Conservation (phyloP, 2,888 invertebrate species). For the Coenonympha glycerion region DNA sequence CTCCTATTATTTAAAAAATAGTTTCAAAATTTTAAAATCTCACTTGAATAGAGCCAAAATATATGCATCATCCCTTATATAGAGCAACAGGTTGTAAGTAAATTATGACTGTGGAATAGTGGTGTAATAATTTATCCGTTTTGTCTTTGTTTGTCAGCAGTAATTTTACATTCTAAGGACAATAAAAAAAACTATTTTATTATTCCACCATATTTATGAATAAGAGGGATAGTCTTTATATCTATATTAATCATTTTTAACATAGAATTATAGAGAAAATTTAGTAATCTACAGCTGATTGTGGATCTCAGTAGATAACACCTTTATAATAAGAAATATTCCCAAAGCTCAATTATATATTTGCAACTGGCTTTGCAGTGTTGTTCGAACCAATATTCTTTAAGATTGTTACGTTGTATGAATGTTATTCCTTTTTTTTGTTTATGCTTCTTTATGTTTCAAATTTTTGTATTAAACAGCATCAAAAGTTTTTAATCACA, state of each 20-base stretch:
- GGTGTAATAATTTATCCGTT: too few relatives aligned
- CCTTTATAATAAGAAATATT: conserved; percentile 47
- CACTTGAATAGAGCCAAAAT: too few relatives aligned
- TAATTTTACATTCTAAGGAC: too few relatives aligned
- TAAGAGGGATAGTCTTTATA: too few relatives aligned
- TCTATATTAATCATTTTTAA: not conserved
- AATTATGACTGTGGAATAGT: too few relatives aligned
- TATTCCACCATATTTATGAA: too few relatives aligned
- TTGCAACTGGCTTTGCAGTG: conserved; percentile 32
- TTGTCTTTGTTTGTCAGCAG: too few relatives aligned
- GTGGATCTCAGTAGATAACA: conserved; percentile 69
- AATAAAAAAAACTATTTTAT: too few relatives aligned
- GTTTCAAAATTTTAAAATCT: too few relatives aligned
- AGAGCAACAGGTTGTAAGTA: too few relatives aligned
- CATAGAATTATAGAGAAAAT: conserved; percentile 30
- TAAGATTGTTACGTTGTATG: conserved; percentile 50
- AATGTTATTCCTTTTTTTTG: conserved; percentile 36
- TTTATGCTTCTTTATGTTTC: conserved; percentile 1
- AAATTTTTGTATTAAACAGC: not conserved
- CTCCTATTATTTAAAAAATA: too few relatives aligned
- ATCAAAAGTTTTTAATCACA: not conserved
- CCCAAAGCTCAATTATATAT: conserved; percentile 52
- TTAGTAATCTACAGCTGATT: conserved; percentile 72
- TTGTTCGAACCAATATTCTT: conserved; percentile 56
- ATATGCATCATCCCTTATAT: too few relatives aligned